A percentile compares a stretch with the other conserved stretches of the same genome.
phyloP scores from a whole-genome alignment of 2,797 vertebrate species.

The Macropodus opercularis region DNA sequence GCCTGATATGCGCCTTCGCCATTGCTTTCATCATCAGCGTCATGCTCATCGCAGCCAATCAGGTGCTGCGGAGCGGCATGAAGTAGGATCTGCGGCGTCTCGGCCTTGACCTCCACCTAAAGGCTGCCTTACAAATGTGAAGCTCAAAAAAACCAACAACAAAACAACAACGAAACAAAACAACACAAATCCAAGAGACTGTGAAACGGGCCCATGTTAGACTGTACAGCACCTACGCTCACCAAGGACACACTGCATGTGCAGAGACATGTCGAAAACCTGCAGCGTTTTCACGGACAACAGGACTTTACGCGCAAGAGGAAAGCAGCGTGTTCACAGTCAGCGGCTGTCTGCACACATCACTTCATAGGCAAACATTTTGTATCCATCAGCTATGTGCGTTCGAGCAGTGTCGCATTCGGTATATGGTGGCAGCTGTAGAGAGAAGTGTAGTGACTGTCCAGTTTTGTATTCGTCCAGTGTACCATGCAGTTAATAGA shows the following conservation, averaged over 20 bases:
- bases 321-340: constrained; percentile 14
- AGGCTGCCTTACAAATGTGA: constrained; percentile 38
- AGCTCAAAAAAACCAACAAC: too few species aligned
- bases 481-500: constrained; percentile 49
- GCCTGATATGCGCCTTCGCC: constrained; percentile 97
- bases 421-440: constrained; percentile 65
- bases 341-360: constrained; percentile 64
- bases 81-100: constrained; percentile 79
- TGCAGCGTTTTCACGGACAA: constrained; percentile 21
- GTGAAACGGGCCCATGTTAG: constrained; percentile 24
- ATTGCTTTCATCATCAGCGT: constrained; percentile 99
- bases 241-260: constrained; percentile 26
- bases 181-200: constrained; percentile 39
- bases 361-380: constrained; percentile 53
- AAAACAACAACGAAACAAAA: too few species aligned
- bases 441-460: constrained; percentile 67
- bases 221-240: constrained; percentile 20
- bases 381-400: constrained; percentile 61
- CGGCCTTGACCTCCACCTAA: constrained; percentile 48
- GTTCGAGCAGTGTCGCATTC: constrained; percentile 61
- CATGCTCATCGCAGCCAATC: constrained; percentile 98
- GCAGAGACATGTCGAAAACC: constrained; percentile 18
- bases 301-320: constrained; percentile 27
- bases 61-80: constrained; percentile 97
- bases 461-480: constrained; percentile 62